A percentile compares a stretch with the other conserved stretches of the same genome.
Conservation (phyloP, 1,140 invertebrate species). For the Maconellicoccus hirsutus region DNA sequence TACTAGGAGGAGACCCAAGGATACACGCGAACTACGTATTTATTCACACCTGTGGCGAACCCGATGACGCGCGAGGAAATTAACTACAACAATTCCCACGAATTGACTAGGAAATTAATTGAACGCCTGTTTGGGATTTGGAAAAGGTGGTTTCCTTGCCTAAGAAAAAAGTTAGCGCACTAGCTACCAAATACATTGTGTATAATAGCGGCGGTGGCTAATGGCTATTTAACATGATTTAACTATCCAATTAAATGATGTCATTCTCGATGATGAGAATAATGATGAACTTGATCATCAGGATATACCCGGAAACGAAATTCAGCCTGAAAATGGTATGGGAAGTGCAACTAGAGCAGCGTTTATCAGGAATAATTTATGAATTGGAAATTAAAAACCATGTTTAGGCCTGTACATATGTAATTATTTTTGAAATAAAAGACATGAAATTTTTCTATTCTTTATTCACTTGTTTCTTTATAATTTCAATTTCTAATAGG, state of each 20-base stretch:
- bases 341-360: too few relatives aligned
- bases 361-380: too few relatives aligned
- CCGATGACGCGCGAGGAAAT: background rate
- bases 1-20: background rate
- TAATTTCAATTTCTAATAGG: too few relatives aligned
- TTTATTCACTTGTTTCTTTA: too few relatives aligned
- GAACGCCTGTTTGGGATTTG: slow-evolving; percentile 26
- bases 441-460: too few relatives aligned
- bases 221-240: background rate
- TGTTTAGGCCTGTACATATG: too few relatives aligned
- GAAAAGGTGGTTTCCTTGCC: slow-evolving; percentile 26
- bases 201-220: background rate
- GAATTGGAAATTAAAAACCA: too few relatives aligned
- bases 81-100: slow-evolving; percentile 23
- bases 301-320: too few relatives aligned
- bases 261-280: background rate
- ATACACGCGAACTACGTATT: slow-evolving; percentile 15
- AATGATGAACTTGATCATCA: too few relatives aligned
- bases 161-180: slow-evolving; percentile 9
- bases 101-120: slow-evolving; percentile 22
- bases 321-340: too few relatives aligned
- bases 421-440: too few relatives aligned
- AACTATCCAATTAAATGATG: background rate
- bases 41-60: slow-evolving; percentile 25
- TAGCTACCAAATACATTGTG: background rate